Evolutionary conservation across 1,140 invertebrate genomes (phyloP).

Genomic region (Neodiprion fabricii): DNA sequence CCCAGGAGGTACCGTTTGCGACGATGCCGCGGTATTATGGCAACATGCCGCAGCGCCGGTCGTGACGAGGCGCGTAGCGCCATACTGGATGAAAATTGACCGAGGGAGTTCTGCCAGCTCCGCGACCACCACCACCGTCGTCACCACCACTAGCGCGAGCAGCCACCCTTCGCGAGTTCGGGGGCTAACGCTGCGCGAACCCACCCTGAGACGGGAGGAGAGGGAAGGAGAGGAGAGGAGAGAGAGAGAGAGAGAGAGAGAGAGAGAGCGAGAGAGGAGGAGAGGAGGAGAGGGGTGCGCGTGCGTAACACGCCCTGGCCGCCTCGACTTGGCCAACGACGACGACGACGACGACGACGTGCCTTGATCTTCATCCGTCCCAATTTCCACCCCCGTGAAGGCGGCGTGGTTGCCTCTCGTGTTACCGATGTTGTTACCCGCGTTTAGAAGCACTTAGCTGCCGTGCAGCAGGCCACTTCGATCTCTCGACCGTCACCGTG

Average conservation of each 20-base stretch:
- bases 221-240: slow-evolving; percentile 22
- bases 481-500: background rate
- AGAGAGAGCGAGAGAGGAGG: slow-evolving; percentile 15
- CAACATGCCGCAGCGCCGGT: slow-evolving; percentile 33
- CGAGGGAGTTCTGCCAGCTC: slow-evolving; percentile 50
- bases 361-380: slow-evolving; percentile 6
- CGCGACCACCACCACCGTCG: slow-evolving; percentile 18
- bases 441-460: background rate
- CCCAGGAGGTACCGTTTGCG: background rate
- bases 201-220: background rate
- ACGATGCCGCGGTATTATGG: slow-evolving; percentile 13
- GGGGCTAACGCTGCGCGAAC: background rate
- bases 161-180: background rate
- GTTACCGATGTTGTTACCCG: slow-evolving; percentile 3
- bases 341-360: background rate
- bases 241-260: slow-evolving; percentile 27
- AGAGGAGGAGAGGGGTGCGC: slow-evolving; percentile 2
- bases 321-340: background rate
- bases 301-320: background rate
- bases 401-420: background rate
- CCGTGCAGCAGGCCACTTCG: background rate
- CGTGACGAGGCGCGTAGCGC: slow-evolving; percentile 53
- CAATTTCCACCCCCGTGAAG: background rate
- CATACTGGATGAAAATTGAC: slow-evolving; percentile 60
- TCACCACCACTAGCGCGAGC: background rate